Evolutionary conservation across 2,797 vertebrate genomes (phyloP), one percentile per base, ranked within the genome.

Genomic region (Acomys russatus): DNA sequence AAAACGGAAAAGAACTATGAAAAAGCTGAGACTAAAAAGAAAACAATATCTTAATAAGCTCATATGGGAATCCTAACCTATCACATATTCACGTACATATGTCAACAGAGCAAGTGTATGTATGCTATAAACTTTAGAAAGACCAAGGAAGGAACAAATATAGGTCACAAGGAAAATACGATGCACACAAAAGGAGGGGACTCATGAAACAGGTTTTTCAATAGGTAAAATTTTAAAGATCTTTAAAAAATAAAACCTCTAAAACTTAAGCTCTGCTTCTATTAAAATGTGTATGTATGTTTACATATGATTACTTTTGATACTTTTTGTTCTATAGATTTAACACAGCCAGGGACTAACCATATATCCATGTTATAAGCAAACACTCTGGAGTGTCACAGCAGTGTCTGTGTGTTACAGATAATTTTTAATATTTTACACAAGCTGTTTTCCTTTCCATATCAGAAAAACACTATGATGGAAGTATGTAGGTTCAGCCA

Each of bases 181-280:
- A 35, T 35, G 3, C 28, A 20, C 11, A 15, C 6, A 9, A 23
- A 23, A n/a, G 14, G 28, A n/a, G 3, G 17, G 44, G 20, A n/a
- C 44, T 35, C 51, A 35, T 28, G 51, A 71, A 35, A 71, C 22
- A 10, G 22, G 4, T 59, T n/a, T 68, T 23, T 18, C 14, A 56
- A 56, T 59, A 85, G 88, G 2, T 71, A 38, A 38, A 74, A 70
- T 83, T 88, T 80, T 9, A 88, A 92, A 94, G 49, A 74, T 4
- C 38, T 85, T 73, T 83, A 76, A 92, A 73, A 25, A 33, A 3
- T 44, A 44, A 44, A 44, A 59, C 56, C 84, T 63, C 76, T 68
- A 51, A 49, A 85, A 88, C 12, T 38, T 59, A 0, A 14, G 9
- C 87, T 77, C 33, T 3, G 82, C 91, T 22, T 68, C 59, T 74